Conservation (phyloP, 1,140 invertebrate genomes). For the Meloidogyne exigua region DNA sequence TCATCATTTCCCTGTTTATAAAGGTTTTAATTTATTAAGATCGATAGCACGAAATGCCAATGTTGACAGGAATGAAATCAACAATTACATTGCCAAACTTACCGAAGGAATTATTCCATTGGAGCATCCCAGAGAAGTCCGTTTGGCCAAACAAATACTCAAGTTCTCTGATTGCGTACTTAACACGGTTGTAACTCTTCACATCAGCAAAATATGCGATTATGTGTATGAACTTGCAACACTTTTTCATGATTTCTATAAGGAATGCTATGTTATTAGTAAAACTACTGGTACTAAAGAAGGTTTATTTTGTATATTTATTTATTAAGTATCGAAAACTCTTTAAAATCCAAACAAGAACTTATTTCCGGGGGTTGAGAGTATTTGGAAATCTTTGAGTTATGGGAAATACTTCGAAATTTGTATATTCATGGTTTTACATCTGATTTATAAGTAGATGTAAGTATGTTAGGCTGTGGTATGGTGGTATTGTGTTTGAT, state of each 20-base stretch:
- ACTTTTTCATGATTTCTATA: constrained; percentile 93
- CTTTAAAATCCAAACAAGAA: neutral
- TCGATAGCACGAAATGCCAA: constrained; percentile 78
- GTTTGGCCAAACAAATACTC: constrained; percentile 78
- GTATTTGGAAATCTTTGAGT: no score
- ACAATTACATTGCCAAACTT: constrained; percentile 33
- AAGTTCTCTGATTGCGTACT: constrained; percentile 75
- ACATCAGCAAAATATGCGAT: constrained; percentile 79
- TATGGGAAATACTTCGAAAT: no score
- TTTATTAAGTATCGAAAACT: neutral
- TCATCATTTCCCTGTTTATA: no score
- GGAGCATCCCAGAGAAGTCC: constrained; percentile 88
- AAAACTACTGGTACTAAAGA: constrained; percentile 73
- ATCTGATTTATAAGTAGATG: no score
- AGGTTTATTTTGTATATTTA: constrained; percentile 24
- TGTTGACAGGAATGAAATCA: constrained; percentile 60
- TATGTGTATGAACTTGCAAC: constrained; percentile 91
- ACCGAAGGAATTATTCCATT: constrained; percentile 66
- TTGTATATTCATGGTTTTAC: no score
- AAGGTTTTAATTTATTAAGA: constrained; percentile 30
- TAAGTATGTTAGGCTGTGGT: no score
- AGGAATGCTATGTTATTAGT: constrained; percentile 93
- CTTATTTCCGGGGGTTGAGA: no score
- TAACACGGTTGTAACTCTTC: constrained; percentile 80
- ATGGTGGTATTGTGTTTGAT: no score